Evolutionary conservation across 1,140 invertebrate genomes (phyloP), one percentile per base, ranked within the genome.

Genomic region (Euura lappo): DNA sequence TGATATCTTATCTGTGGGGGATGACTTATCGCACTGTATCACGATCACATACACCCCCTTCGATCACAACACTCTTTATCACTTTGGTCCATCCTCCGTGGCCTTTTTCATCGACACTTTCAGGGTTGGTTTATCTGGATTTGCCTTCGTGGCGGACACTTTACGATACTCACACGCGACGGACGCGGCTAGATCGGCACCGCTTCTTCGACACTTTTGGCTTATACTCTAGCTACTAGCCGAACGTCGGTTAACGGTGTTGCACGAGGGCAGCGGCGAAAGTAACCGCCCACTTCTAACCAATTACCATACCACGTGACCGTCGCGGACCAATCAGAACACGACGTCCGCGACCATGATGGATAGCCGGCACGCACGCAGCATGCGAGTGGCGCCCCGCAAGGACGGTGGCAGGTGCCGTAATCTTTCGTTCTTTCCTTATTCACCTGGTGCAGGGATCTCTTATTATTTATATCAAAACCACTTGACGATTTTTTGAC

Each of bases 261-360:
- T 76, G 77, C 71, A 79, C 78, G 77, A 76, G 79, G 28, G 79
- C 74, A 80, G 85, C 83, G 81, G 79, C 77, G 83, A 79, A 80
- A 78, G 77, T 84, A 77, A 78, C 83, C 89, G 87, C 90, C 90
- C 87, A 88, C 87, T 81, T 79, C 77, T 79, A 79, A 80, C 81
- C 86, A 87, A 90, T 90, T 89, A 90, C 85, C 87, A 87, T 87
- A 86, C 82, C 90, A 91, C 90, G 90, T 91, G 90, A 91, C 84
- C 77, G 67, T 73, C 71, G 44, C 72, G 75, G 76, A 85, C 91
- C 90, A 91, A 92, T 91, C 84, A 86, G 83, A 81, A 80, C 72
- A 66, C 79, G 80, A 80, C 85, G 85, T 86, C 87, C 86, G 85
- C 85, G 83, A 89, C 89, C 89, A 91, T 91, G 89, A 90, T 90